Base-by-base conservation (phyloP, 2,888 invertebrate species). In the Eurytoma californica region DNA sequence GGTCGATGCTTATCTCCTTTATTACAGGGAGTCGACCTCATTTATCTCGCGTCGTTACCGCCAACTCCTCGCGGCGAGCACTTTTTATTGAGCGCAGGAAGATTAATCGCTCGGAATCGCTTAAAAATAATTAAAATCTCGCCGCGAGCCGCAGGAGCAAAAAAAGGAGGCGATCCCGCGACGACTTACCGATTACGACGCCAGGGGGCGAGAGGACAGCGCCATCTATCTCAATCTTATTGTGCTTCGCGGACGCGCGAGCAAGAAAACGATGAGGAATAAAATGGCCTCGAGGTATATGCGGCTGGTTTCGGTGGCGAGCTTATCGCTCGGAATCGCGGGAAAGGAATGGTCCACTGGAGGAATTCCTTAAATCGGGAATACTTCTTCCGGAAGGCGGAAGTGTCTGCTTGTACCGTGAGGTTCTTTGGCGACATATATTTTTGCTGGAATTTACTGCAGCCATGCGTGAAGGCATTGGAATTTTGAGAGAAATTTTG, bases 1-100 rank as follows among this genome's bases (percentile, higher is more conserved):
- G 67, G 53, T 68, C 69, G 76, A 76, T 76, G 69, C 57, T 69
- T 76, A 76, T 76, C 76, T 76, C 18, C 55, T 69, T 69, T 69
- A 69, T 58, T 70, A 70, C 69, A 55, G 24, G 58, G 57, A 14
- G 58, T 47, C n/a, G 53, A 39, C 57, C 39, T 39, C 68, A 16
- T 66, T 24, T 66, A 20, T 9, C 51, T 57, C 13, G 2, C 39
- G 9, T 39, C 51, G 12, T 30, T 24, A 13, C 57, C 47, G 60
- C 60, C 24, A 60, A 18, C 63, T 47, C 2, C 39, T 39, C 12
- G 12, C 53, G 3, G 30, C 18, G n/a, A n/a, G 55, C 73, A 66
- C 74, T 66, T 74, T 28, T 61, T 24, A 47, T 70, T 60, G 28
- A 18, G n/a, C 66, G 55, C 53, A 2, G 24, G 28, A 75, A 75